Conservation (phyloP, 2,113 vertebrate genomes). For the Lepidothrix coronata region DNA sequence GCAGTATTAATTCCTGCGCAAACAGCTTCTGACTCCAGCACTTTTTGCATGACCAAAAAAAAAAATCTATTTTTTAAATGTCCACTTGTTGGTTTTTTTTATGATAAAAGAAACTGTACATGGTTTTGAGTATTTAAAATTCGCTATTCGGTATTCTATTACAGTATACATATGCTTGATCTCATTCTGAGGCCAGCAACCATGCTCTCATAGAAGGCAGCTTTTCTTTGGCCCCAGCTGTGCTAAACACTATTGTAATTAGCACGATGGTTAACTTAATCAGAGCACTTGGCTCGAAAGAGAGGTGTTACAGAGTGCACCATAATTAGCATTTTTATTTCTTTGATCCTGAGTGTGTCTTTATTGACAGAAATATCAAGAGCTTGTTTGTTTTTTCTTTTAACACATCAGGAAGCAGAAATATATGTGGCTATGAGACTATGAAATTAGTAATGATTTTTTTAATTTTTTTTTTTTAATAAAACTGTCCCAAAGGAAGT, state of each 20-base stretch:
- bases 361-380: constrained; percentile 63
- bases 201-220: constrained; percentile 2
- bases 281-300: constrained; percentile 40
- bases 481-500: neutral
- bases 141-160: neutral
- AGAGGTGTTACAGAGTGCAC: constrained; percentile 49
- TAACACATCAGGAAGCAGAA: constrained; percentile 44
- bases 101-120: neutral
- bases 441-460: neutral
- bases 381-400: constrained; percentile 23
- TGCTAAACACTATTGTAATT: constrained; percentile 50
- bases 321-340: constrained; percentile 60
- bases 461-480: neutral
- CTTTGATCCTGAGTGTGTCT: constrained; percentile 55
- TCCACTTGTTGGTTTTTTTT: neutral
- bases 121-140: neutral
- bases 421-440: constrained; percentile 12
- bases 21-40: neutral
- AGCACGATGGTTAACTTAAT: constrained; percentile 61
- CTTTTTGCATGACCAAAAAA: neutral
- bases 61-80: neutral
- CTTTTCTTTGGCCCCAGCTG: constrained; percentile 64
- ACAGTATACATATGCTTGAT: neutral
- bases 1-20: neutral
- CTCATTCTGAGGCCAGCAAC: neutral